Base-by-base conservation (phyloP, 1,140 invertebrate species). In the Lasioglossum baleicum region DNA sequence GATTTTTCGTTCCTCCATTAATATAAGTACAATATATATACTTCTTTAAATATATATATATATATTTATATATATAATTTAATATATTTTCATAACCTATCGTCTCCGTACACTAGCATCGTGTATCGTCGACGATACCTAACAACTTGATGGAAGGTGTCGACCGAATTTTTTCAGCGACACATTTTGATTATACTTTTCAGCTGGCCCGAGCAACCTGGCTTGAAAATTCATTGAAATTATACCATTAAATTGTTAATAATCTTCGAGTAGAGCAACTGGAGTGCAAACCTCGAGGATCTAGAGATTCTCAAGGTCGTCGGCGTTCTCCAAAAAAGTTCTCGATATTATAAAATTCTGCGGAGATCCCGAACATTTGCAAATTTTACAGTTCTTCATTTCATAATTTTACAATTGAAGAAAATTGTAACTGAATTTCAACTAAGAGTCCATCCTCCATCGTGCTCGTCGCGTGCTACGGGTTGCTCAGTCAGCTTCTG, bases 91-190 rank as follows among this genome's bases (percentile, higher is more conserved):
- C 87, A 84, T 88, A 88, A 83, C 84, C 65, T 71, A 83, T 86
- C 90, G 89, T 89, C 26, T 26, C 88, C 77, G 31, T 75, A 78
- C 73, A 91, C 90, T 88, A 90, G 88, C 87, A 87, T 87, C 15
- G 58, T 77, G 74, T 63, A 81, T 69, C 82, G 15, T 48, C 74
- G 82, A 67, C 78, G 74, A 73, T 58, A 81, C 77, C 74, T 85
- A 85, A 84, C 74, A 85, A 85, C 83, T 67, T 78, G 83, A 84
- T 78, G 83, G 79, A 85, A 85, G 79, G 56, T 78, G 83, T 42
- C 84, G 75, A 79, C 75, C 63, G 71, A 64, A 20, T 73, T 70
- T 63, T 64, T 44, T 65, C 53, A 69, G 67, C 67, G 75, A 77
- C 67, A 81, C 73, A 80, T 80, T 80, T 81, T 81, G 61, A 81